phyloP scores from a whole-genome alignment of 1,140 invertebrate genomes.

The Gryllus bimaculatus region DNA sequence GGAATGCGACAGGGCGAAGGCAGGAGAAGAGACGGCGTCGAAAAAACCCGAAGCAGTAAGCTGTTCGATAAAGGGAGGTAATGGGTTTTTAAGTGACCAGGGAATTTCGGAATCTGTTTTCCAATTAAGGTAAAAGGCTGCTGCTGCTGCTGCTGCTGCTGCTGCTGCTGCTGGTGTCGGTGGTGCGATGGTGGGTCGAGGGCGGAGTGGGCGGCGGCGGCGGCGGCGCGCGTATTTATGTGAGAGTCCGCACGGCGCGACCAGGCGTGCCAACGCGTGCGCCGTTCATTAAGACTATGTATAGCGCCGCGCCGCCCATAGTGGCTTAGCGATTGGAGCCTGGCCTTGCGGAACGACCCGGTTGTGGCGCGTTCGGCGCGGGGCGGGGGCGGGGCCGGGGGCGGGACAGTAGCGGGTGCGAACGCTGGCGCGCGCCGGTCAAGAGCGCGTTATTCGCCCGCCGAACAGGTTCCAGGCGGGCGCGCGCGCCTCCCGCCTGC shows the following conservation, averaged over 20 bases:
- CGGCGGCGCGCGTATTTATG: neutral
- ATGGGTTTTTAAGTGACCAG: constrained; percentile 18
- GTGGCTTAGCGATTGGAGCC: too few relatives aligned
- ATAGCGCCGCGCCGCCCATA: neutral
- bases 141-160: neutral
- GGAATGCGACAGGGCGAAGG: neutral
- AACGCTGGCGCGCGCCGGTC: too few relatives aligned
- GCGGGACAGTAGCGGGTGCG: too few relatives aligned
- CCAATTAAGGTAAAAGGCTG: constrained; percentile 12
- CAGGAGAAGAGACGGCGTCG: neutral
- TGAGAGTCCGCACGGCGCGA: neutral
- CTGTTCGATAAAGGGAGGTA: constrained; percentile 12
- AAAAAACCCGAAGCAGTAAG: neutral
- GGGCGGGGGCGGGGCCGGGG: too few relatives aligned
- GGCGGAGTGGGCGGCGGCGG: too few relatives aligned
- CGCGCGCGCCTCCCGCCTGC: too few relatives aligned
- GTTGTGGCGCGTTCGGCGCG: too few relatives aligned
- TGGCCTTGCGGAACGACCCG: too few relatives aligned
- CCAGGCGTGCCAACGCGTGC: neutral
- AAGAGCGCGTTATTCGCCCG: too few relatives aligned
- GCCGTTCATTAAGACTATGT: neutral
- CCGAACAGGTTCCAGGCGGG: too few relatives aligned
- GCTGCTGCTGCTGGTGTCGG: neutral
- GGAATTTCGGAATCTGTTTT: constrained; percentile 13
- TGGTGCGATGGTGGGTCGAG: neutral